Percentiles rank a stretch among this genome's conserved stretches.
Conservation (phyloP, 2,113 vertebrate genomes). For the Micronisus gabar region DNA sequence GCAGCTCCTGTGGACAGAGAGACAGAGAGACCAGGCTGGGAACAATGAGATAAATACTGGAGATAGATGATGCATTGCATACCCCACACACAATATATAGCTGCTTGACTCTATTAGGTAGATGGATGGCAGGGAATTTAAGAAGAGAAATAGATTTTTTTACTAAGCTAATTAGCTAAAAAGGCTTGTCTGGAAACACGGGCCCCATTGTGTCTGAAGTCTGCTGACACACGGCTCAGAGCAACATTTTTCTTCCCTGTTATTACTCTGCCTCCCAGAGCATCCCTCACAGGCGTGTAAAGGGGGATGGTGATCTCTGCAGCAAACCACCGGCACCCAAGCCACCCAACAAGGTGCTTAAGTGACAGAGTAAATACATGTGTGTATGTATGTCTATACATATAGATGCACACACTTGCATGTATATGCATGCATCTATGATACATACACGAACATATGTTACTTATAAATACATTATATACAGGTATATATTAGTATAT, state of each 20-base stretch:
- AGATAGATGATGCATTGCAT: slow-evolving; percentile 31
- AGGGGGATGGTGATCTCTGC: not conserved
- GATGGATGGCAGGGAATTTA: slow-evolving; percentile 51
- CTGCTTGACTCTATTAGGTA: slow-evolving; percentile 42
- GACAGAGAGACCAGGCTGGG: not conserved
- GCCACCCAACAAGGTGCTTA: not conserved
- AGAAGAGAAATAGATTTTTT: slow-evolving; percentile 58
- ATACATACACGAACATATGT: not conserved
- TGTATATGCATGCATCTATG: not conserved
- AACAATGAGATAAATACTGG: not conserved
- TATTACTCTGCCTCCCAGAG: not conserved
- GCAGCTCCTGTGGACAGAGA: not conserved
- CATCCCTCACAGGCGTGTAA: not conserved
- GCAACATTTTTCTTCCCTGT: slow-evolving; percentile 36
- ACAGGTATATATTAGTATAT: not conserved
- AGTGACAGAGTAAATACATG: fast-evolving
- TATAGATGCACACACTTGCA: not conserved
- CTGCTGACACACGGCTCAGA: slow-evolving; percentile 16
- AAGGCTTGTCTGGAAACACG: slow-evolving; percentile 45
- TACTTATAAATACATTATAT: not conserved
- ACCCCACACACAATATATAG: not conserved
- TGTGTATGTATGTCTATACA: too few species aligned
- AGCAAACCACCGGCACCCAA: not conserved
- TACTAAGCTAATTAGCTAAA: slow-evolving; percentile 58
- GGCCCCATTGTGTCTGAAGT: slow-evolving; percentile 50